Evolutionary conservation across 2,113 vertebrate species (phyloP), one percentile per base, ranked within the genome.

Genomic region (Pituophis catenifer): DNA sequence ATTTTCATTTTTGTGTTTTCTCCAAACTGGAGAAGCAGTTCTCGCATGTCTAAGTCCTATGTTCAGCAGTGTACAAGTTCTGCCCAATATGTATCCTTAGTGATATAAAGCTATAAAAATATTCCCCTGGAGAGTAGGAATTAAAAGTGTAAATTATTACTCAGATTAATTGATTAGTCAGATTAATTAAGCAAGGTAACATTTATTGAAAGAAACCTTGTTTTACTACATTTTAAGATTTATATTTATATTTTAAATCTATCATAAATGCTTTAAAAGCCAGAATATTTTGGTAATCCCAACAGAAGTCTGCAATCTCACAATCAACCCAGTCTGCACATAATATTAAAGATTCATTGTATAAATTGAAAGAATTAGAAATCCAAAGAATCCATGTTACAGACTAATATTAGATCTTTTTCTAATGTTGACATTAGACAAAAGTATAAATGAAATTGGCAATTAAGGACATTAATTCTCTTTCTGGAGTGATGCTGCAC

Each of bases 121-220:
- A 33, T n/a, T 81, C 21, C 65, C 33, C 52, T 3, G 48, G 5
- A 33, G 13, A 26, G 48, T 44, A 86, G 24, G 54, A 59, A 86
- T 24, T 7, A 26, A 91, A 91, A 59, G 38, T 86, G n/a, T 19
- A 91, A 19, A 58, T 15, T 86, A 44, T 59, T 15, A 91, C 24
- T 50, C 6, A 50, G 48, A 50, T 50, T 50, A 50, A 50, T 50
- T 50, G 48, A 50, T 50, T 50, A 86, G 24, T 17, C 70, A 81
- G 33, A 91, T 86, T 7, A 58, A 86, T 21, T 48, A 86, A 86
- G 33, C 33, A 85, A 91, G 24, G 26, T 19, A 48, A 11, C 11
- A n/a, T 44, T 86, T 4, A 38, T 23, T 12, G n/a, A 52, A 19
- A 0, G 0, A 23, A 13, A 44, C 50, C 23, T 24, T 86, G 21